Percentiles rank a stretch among this genome's conserved stretches.
These are phyloP conservation scores for Orchesellides sinensis DNA, from an alignment of 2,888 invertebrate genomes.

Conservation along the genomic window DNA sequence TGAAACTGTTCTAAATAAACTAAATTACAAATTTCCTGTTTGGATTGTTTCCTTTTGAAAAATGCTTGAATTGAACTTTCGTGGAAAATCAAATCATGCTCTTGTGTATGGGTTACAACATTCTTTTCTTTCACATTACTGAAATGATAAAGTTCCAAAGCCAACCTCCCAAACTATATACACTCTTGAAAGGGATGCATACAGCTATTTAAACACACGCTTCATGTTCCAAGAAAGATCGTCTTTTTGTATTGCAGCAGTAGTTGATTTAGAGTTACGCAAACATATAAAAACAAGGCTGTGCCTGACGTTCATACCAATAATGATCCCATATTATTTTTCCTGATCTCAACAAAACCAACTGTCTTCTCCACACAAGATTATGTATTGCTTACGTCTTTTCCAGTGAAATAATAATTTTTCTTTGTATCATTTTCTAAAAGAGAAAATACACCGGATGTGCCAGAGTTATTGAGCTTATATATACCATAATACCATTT, in stretches of 20 bases:
- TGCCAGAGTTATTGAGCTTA: too few relatives aligned
- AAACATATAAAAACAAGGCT: background rate
- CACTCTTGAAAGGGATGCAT: background rate
- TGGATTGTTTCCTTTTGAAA: background rate
- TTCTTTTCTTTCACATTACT: background rate
- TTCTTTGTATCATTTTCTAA: constrained; percentile 35
- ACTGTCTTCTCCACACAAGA: constrained; percentile 25
- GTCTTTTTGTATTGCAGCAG: background rate
- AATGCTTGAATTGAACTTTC: too few relatives aligned
- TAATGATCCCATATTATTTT: constrained; percentile 45
- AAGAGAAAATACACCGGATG: background rate
- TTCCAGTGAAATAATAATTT: constrained; percentile 28
- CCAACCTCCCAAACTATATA: background rate
- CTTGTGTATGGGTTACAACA: too few relatives aligned
- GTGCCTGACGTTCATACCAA: constrained; percentile 11
- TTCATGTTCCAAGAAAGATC: constrained; percentile 26
- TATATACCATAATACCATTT: too few relatives aligned
- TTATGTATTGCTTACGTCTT: constrained; percentile 47
- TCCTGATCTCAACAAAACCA: constrained; percentile 29
- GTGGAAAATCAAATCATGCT: too few relatives aligned
- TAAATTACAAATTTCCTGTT: background rate
- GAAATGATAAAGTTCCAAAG: too few relatives aligned
- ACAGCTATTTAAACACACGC: constrained; percentile 39
- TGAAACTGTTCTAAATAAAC: background rate
- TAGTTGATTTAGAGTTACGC: background rate